Conservation (phyloP, 2,888 invertebrate species). For the Drosophila maculinotata region DNA sequence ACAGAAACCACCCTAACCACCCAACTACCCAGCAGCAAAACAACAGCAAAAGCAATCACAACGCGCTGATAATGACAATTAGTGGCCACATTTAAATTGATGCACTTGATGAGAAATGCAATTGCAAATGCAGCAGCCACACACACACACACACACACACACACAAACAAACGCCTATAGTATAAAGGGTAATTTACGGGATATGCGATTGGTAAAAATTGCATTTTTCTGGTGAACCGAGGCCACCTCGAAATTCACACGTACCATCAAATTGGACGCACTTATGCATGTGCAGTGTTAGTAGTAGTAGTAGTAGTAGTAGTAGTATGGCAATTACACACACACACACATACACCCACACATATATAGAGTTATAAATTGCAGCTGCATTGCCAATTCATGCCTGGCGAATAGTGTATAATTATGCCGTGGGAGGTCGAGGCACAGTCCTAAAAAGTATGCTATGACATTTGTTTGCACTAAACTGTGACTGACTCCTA, state of each 20-base stretch:
- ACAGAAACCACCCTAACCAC: constrained; percentile 7
- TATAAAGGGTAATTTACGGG: constrained; percentile 67
- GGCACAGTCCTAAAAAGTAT: constrained; percentile 18
- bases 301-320: no score
- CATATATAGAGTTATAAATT: constrained; percentile 58
- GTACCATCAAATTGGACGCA: constrained; percentile 54
- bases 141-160: constrained; percentile 16
- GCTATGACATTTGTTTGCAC: constrained; percentile 40
- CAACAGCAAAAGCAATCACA: constrained; percentile 43
- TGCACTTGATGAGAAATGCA: constrained; percentile 79
- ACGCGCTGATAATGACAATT: constrained; percentile 79
- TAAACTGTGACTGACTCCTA: constrained; percentile 27
- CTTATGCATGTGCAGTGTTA: not conserved
- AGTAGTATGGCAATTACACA: constrained; percentile 12
- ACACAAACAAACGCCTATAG: constrained; percentile 5
- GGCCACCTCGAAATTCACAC: constrained; percentile 77
- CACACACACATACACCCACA: constrained; percentile 16
- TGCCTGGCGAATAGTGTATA: constrained; percentile 44
- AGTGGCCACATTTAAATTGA: constrained; percentile 82
- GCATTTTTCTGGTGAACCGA: constrained; percentile 76
- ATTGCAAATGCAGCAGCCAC: constrained; percentile 62
- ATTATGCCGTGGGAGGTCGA: constrained; percentile 44
- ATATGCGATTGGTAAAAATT: constrained; percentile 65
- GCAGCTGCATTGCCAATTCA: constrained; percentile 53
- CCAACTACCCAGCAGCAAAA: constrained; percentile 20